phyloP scores from a whole-genome alignment of 2,113 vertebrate genomes.

The Xenus cinereus region DNA sequence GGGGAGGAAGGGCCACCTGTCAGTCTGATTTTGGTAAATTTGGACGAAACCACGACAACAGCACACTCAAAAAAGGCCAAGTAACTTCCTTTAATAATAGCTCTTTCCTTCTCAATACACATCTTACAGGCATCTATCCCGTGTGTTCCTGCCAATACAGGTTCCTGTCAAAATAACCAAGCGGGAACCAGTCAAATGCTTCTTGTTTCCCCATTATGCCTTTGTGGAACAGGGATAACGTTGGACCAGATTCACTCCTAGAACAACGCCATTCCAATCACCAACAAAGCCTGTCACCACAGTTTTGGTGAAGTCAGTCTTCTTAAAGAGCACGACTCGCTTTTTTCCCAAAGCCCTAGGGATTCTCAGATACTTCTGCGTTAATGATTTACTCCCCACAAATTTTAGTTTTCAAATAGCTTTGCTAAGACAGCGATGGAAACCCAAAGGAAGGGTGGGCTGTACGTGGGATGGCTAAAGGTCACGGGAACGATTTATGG shows the following conservation, averaged over 20 bases:
- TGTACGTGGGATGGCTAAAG: not conserved
- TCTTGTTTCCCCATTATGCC: not conserved
- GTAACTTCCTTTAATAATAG: not conserved
- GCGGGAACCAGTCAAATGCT: not conserved
- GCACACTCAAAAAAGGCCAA: not conserved
- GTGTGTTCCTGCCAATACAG: not conserved
- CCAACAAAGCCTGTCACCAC: not conserved
- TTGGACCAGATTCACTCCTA: not conserved
- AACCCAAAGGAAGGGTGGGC: not conserved
- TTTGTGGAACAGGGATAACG: accelerated
- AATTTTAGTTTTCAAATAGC: not conserved
- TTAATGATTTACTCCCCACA: not conserved
- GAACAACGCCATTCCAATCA: not conserved
- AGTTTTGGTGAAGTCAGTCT: not conserved
- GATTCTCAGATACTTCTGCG: not conserved
- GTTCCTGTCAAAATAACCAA: not conserved
- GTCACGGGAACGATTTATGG: not conserved
- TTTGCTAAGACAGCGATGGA: not conserved
- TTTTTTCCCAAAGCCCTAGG: not conserved
- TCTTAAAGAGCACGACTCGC: not conserved
- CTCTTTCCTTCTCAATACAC: not conserved
- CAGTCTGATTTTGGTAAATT: too few species aligned
- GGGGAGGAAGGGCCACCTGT: too few species aligned
- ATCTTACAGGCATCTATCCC: accelerated
- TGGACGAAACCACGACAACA: not conserved